Conservation (phyloP, 2,797 vertebrate genomes). For the Taenioides sp. region DNA sequence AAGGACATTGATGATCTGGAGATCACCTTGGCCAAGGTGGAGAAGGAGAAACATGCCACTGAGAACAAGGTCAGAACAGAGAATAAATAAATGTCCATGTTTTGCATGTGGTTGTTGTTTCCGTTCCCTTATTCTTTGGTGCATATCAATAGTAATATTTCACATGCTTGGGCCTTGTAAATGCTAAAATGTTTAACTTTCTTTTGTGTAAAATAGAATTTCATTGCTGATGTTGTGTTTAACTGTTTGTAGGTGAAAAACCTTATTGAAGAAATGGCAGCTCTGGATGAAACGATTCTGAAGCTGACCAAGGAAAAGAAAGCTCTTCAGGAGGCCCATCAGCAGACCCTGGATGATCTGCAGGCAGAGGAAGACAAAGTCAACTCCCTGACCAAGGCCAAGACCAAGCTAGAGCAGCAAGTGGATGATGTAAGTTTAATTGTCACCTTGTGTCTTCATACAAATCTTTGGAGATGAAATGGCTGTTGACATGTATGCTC, state of each 20-base stretch:
- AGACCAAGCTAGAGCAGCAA: slow-evolving; percentile 93
- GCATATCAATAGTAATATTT: background rate
- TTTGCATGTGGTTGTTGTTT: background rate
- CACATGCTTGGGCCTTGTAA: background rate
- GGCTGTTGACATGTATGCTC: background rate
- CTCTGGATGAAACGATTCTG: slow-evolving; percentile 86
- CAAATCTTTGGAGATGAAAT: background rate
- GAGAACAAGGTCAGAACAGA: slow-evolving; percentile 86
- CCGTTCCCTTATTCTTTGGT: background rate
- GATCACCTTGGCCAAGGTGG: slow-evolving; percentile 90
- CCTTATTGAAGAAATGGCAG: slow-evolving; percentile 91
- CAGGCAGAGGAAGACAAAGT: slow-evolving; percentile 95
- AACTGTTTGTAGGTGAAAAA: slow-evolving; percentile 85
- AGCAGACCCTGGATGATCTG: slow-evolving; percentile 91
- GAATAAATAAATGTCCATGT: background rate
- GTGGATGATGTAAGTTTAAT: slow-evolving; percentile 87
- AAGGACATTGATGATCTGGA: slow-evolving; percentile 95
- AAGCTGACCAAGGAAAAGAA: slow-evolving; percentile 93
- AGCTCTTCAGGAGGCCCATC: slow-evolving; percentile 90
- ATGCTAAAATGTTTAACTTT: background rate
- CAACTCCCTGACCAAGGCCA: slow-evolving; percentile 88
- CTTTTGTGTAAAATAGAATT: background rate
- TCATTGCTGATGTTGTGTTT: background rate
- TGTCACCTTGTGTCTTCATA: background rate
- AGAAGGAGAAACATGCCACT: slow-evolving; percentile 91